Evolutionary conservation across 2,888 invertebrate genomes (phyloP), one percentile per base, ranked within the genome.

Genomic region (Eutolmus rufibarbis): DNA sequence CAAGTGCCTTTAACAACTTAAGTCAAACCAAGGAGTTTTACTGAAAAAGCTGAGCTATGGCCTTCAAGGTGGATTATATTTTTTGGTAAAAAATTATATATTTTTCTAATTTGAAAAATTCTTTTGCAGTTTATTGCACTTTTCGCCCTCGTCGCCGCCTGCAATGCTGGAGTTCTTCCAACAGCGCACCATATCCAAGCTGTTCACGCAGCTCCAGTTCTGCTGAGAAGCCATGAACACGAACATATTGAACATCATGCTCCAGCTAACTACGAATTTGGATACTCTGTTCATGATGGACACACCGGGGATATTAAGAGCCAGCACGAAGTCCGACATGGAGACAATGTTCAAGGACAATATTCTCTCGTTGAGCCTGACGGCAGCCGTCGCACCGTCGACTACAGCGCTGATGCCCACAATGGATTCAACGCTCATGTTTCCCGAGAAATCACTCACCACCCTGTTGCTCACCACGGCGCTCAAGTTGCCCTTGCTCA

Each of bases 261-360:
- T 78, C 91, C 91, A 46, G 91, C 92, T 23, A 91, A 92, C 28
- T 92, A 92, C 78, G 92, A 92, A 88, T 92, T 92, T 88, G 92
- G 91, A 46, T 92, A 92, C 81, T 90, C 91, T 3, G 92, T 92
- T 2, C 92, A 92, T 85, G 92, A 92, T 76, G 90, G 90, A n/a
- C 91, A 91, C 56, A 92, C 92, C 12, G 92, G 92, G 16, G 92
- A 92, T 89, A 90, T 92, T 0, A 92, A 92, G 90, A 92, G 92
- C 89, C 92, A 92, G 88, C 92, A 92, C 43, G 92, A 92, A 90
- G 91, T 92, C 87, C 91, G 92, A 79, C 91, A 91, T 37, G 92
- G 92, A 12, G 92, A 92, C 87, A 91, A 91, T 86, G 92, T 92
- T 1, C 91, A 92, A 19, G 92, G 92, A 8, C 92, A 92, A 86